Conservation (phyloP, 2,113 vertebrate genomes). For the Platanista minor region DNA sequence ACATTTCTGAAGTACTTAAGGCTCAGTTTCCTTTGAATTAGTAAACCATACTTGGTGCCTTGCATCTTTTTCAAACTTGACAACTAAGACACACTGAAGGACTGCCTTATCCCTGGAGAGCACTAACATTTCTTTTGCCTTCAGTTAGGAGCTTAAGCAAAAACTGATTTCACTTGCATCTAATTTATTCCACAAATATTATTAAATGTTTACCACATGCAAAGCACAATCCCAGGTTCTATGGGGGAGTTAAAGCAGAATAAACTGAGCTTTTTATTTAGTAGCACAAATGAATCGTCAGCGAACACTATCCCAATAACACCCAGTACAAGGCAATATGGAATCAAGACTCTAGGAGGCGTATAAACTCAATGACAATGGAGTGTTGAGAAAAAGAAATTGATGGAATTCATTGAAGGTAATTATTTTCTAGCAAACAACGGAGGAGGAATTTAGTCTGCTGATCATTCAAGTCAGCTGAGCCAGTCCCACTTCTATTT, state of each 20-base stretch:
- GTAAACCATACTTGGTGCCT: not conserved
- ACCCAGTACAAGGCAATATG: not conserved
- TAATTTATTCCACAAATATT: constrained; percentile 26
- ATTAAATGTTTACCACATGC: not conserved
- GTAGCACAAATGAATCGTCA: not conserved
- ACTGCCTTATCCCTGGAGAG: not conserved
- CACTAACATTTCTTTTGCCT: not conserved
- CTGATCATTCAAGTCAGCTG: not conserved
- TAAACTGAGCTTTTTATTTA: not conserved
- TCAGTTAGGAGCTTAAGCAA: not conserved
- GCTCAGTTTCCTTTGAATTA: not conserved
- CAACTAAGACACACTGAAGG: not conserved
- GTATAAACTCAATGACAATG: not conserved
- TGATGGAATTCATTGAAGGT: not conserved
- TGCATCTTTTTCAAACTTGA: not conserved
- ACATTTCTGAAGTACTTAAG: not conserved
- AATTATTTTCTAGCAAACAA: not conserved
- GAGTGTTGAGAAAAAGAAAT: not conserved
- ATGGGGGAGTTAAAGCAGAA: not conserved
- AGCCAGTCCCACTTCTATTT: not conserved
- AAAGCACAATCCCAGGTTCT: not conserved
- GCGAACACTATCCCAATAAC: not conserved
- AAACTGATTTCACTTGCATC: constrained; percentile 16
- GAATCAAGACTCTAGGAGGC: not conserved
- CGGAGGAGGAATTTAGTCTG: not conserved